Base-by-base conservation (phyloP, 2,113 vertebrate species). In the Barbus barbus region DNA sequence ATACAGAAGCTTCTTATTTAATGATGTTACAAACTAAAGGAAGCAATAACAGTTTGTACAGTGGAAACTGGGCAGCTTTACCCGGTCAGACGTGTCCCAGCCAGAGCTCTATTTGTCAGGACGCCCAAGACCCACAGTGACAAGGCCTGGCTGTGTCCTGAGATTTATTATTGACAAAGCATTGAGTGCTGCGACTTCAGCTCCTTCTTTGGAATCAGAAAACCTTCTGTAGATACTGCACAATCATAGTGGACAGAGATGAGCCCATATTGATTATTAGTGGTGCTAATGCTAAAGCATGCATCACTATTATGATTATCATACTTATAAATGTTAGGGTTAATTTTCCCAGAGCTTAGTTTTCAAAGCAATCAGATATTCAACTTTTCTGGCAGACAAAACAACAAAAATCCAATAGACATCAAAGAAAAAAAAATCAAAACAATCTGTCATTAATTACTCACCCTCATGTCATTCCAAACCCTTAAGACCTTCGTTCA, bases 91-190 rank as follows among this genome's bases (percentile, higher is more conserved):
- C 11, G 22, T 63, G 18, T 71, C 31, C 58, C 78, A 56, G 41
- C 63, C 74, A 84, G 69, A 81, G 74, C 65, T 60, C 28, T 28
- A 77, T 81, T 56, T 61, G 81, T 83, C 72, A 81, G 46, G 26
- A 56, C 69, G 26, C 60, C 31, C 26, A 5, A 61, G 82, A 24
- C 33, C 9, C 51, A 44, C 38, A 11, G 65, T 82, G 74, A 84
- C 82, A 53, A 67, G 74, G 4, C 63, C 82, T 83, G 84, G 53
- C 63, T 81, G 83, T 77, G 86, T 60, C 24, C 46, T 31, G 28
- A 82, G 90, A 86, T 84, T 87, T 89, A 89, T 86, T 74, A 58
- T 77, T 28, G 31, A 82, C 69, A 51, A 60, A 84, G 38, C 84
- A n/a, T 73, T 63, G 53, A n/a, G n/a, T 36, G 67, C 44, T 65